Base-by-base conservation (phyloP, 2,113 vertebrate genomes). In the Panthera leo region DNA sequence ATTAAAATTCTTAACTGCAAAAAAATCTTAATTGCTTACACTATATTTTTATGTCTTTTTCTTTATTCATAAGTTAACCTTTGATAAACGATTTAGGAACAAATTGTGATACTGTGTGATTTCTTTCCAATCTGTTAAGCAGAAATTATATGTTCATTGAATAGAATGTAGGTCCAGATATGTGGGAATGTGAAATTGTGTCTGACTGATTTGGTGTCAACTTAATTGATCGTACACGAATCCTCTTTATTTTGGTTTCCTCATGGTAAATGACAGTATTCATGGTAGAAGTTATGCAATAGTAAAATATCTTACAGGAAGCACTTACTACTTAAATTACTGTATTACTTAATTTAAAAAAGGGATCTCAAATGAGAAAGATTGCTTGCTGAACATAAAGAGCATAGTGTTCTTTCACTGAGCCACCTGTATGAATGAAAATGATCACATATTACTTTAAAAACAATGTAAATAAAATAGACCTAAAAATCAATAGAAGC, bases 401-500 rank as follows among this genome's bases (percentile, higher is more conserved):
- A 67, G 3, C 14, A 53, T 19, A 42, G 1, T 67, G 15, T 76
- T 91, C 85, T 89, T 96, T 83, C 65, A 90, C 25, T 27, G 63
- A 91, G 61, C 86, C 76, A 88, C 75, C 96, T 95, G 65, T 80
- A 78, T 61, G 36, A 92, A 97, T 87, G 82, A 97, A 94, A 97
- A 96, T 96, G 36, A 58, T 16, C 83, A 87, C 51, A 78, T 85
- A 80, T 48, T 75, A 90, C 75, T 97, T 97, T 93, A 90, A 96
- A 96, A 89, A 86, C 51, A 95, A 96, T 93, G 75, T 80, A 97
- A 96, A 92, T 94, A 97, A 97, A 98, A 95, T 89, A 73, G 76
- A 96, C 61, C 82, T 94, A 76, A 97, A 97, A 97, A 91, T 98
- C 97, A 94, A 97, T 96, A 84, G 61, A 83, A 85, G 84, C 92